Conservation (phyloP, 1,140 invertebrate species). For the Drosophila nannoptera region DNA sequence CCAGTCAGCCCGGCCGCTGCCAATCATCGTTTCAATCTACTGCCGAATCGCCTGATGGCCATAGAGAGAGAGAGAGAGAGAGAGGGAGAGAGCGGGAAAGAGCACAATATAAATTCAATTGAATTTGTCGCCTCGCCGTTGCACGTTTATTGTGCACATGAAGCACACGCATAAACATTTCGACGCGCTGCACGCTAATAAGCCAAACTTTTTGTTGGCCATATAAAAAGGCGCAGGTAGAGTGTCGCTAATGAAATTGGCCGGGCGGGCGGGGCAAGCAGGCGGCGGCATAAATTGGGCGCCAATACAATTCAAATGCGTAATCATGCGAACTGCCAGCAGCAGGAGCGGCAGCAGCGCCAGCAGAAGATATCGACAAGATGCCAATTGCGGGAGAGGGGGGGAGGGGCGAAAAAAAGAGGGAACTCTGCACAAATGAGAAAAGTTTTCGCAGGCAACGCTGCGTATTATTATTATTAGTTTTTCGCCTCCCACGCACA, state of each 20-base stretch:
- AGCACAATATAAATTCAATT: constrained; percentile 65
- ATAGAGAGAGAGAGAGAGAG: too few species aligned
- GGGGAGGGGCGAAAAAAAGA: not conserved
- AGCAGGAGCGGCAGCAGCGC: constrained; percentile 3
- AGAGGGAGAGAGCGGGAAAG: not conserved
- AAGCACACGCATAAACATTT: constrained; percentile 40
- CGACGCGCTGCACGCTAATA: constrained; percentile 35
- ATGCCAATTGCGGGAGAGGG: not conserved
- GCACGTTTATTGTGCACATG: constrained; percentile 58
- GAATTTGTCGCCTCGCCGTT: constrained; percentile 57
- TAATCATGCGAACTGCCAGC: constrained; percentile 63
- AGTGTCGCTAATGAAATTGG: constrained; percentile 45
- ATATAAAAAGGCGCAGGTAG: constrained; percentile 33
- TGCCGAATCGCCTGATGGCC: not conserved
- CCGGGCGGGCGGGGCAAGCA: not conserved
- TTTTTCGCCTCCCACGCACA: constrained; percentile 53
- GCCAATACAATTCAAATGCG: constrained; percentile 72
- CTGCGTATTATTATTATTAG: constrained; percentile 74
- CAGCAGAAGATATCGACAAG: not conserved
- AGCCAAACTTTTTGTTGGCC: constrained; percentile 25
- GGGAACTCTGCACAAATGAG: constrained; percentile 61
- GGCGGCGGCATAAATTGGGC: constrained; percentile 30
- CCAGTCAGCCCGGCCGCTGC: constrained; percentile 22
- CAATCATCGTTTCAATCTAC: constrained; percentile 63
- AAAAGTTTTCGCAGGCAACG: constrained; percentile 68